Conservation (phyloP, 2,888 invertebrate genomes). For the Cantharis rustica region DNA sequence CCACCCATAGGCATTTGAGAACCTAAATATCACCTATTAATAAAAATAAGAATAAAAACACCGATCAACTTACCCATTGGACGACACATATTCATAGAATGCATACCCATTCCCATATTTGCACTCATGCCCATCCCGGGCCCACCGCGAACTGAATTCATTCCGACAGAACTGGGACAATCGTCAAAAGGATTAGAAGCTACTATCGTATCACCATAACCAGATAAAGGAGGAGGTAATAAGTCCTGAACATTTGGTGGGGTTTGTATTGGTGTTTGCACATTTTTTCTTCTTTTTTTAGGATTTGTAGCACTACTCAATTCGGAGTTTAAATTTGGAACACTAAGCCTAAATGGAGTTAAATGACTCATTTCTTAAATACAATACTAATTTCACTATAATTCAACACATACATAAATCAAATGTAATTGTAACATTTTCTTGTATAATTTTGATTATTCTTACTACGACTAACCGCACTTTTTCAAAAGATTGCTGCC, state of each 20-base stretch:
- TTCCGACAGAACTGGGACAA: conserved; percentile 65
- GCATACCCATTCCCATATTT: conserved; percentile 65
- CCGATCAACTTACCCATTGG: conserved; percentile 60
- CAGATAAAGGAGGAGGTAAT: conserved; percentile 84
- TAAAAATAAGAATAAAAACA: background rate
- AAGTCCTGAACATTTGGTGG: conserved; percentile 79
- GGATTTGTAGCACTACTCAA: conserved; percentile 79
- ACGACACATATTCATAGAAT: conserved; percentile 60
- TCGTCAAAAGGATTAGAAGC: conserved; percentile 96
- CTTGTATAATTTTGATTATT: background rate
- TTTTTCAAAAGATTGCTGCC: background rate
- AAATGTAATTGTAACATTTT: background rate
- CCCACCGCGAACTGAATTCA: conserved; percentile 48
- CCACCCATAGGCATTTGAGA: conserved; percentile 44
- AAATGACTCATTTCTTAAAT: conserved; percentile 51
- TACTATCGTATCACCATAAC: conserved; percentile 91
- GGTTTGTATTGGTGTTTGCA: conserved; percentile 69
- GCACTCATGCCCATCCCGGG: conserved; percentile 52
- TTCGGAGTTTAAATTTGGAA: conserved; percentile 52
- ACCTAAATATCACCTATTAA: conserved; percentile 16
- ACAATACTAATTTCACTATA: conserved; percentile 19
- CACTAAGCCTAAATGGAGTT: conserved; percentile 54
- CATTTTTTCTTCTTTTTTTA: conserved; percentile 82
- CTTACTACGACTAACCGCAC: background rate
- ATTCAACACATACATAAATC: background rate